These are phyloP conservation scores for Bombus picipes DNA, from an alignment of 1,140 invertebrate genomes.

Conservation along the genomic window DNA sequence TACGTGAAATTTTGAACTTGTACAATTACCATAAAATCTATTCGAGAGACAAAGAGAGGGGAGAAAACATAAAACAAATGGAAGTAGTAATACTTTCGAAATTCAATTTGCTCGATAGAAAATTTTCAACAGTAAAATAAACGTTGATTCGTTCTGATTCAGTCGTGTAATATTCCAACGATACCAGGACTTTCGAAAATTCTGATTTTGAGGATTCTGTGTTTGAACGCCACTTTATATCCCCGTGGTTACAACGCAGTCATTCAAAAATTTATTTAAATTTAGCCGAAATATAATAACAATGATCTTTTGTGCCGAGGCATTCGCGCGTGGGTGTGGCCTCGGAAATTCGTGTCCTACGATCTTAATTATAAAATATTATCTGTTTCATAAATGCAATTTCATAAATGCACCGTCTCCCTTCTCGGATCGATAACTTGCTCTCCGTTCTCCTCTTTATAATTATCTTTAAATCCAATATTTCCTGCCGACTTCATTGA, in stretches of 20 bases:
- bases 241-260: background rate
- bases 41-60: background rate
- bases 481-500: constrained; percentile 45
- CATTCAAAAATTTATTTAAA: background rate
- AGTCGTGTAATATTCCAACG: too few relatives aligned
- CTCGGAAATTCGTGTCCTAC: constrained; percentile 12
- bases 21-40: background rate
- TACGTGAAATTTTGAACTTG: background rate
- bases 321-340: background rate
- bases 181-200: constrained; percentile 10
- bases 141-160: background rate
- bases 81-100: background rate
- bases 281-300: background rate
- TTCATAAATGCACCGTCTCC: constrained; percentile 46
- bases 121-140: background rate
- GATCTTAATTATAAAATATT: constrained; percentile 48
- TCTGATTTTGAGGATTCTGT: too few relatives aligned
- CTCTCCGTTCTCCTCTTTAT: constrained; percentile 24
- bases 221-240: background rate
- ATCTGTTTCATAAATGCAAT: constrained; percentile 48
- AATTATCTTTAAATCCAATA: constrained; percentile 51
- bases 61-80: background rate
- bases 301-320: background rate
- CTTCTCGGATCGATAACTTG: constrained; percentile 45
- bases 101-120: background rate